Conservation (phyloP, 2,113 vertebrate species). For the Zeus faber region DNA sequence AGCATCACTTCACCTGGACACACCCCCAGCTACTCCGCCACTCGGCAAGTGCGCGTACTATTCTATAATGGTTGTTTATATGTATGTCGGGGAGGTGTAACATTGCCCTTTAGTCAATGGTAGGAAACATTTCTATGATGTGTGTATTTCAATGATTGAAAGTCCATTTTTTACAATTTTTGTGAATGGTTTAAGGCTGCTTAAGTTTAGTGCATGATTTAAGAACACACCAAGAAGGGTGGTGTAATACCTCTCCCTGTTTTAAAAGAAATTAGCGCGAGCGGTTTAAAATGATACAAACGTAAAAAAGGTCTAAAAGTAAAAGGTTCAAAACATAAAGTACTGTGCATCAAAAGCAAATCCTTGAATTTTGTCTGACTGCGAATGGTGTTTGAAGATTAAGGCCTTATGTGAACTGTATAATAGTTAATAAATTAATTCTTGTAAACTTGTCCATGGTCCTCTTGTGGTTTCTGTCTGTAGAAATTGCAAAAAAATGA, state of each 20-base stretch:
- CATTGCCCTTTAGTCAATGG: slow-evolving; percentile 77
- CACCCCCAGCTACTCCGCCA: slow-evolving; percentile 33
- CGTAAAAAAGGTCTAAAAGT: slow-evolving; percentile 61
- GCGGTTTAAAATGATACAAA: not conserved
- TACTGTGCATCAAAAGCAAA: slow-evolving; percentile 70
- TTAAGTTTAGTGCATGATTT: slow-evolving; percentile 85
- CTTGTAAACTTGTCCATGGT: slow-evolving; percentile 78
- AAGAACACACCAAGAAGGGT: slow-evolving; percentile 57
- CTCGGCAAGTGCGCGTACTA: slow-evolving; percentile 61
- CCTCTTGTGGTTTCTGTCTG: slow-evolving; percentile 12
- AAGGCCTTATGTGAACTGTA: slow-evolving; percentile 93
- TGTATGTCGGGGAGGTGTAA: slow-evolving; percentile 72
- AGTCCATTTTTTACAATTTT: slow-evolving; percentile 75
- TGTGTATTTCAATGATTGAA: slow-evolving; percentile 79
- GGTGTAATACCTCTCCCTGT: slow-evolving; percentile 56
- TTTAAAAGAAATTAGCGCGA: slow-evolving; percentile 52
- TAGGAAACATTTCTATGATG: slow-evolving; percentile 75
- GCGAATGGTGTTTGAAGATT: slow-evolving; percentile 87
- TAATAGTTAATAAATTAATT: slow-evolving; percentile 95
- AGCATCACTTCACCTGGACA: slow-evolving; percentile 46
- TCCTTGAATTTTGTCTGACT: slow-evolving; percentile 84
- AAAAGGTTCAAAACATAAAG: slow-evolving; percentile 63
- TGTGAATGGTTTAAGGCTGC: slow-evolving; percentile 80
- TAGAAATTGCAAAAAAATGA: no score
- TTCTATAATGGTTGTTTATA: slow-evolving; percentile 75